These are phyloP conservation scores for Bucco capensis DNA, from an alignment of 2,113 vertebrate genomes.

Conservation along the genomic window DNA sequence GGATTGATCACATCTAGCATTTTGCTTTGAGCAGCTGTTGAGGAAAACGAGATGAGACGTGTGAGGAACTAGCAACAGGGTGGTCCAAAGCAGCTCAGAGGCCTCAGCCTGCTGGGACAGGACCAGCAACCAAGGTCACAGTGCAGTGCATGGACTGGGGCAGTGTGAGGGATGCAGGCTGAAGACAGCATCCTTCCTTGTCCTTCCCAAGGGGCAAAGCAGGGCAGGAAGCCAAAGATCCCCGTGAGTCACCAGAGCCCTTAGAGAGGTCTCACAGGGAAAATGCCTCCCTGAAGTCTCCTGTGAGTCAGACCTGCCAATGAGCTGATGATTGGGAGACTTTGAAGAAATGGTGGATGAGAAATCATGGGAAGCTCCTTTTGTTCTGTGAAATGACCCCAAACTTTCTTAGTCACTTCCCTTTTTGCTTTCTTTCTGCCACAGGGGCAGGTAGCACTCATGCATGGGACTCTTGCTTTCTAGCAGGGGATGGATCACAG, in stretches of 20 bases:
- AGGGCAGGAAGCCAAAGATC: background rate
- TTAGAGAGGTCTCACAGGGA: accelerated
- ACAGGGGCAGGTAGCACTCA: accelerated
- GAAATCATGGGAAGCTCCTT: background rate
- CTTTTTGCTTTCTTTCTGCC: background rate
- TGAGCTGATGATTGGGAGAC: background rate
- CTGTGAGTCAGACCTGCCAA: background rate
- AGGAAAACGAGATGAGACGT: background rate
- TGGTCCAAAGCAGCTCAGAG: background rate
- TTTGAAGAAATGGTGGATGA: background rate
- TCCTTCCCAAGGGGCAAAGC: background rate
- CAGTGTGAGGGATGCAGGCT: accelerated
- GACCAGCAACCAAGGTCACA: background rate
- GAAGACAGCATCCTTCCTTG: background rate
- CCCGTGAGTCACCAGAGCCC: background rate
- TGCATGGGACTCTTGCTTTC: accelerated
- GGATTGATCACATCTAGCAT: accelerated
- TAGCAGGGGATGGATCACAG: background rate
- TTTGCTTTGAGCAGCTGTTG: background rate
- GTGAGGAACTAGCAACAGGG: background rate
- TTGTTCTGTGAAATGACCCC: background rate
- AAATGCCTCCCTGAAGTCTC: background rate
- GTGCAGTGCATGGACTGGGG: accelerated
- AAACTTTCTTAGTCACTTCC: background rate
- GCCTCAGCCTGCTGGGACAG: background rate